These are phyloP conservation scores for Zygothrica quintamaculata DNA, from an alignment of 2,888 invertebrate genomes.

Conservation along the genomic window DNA sequence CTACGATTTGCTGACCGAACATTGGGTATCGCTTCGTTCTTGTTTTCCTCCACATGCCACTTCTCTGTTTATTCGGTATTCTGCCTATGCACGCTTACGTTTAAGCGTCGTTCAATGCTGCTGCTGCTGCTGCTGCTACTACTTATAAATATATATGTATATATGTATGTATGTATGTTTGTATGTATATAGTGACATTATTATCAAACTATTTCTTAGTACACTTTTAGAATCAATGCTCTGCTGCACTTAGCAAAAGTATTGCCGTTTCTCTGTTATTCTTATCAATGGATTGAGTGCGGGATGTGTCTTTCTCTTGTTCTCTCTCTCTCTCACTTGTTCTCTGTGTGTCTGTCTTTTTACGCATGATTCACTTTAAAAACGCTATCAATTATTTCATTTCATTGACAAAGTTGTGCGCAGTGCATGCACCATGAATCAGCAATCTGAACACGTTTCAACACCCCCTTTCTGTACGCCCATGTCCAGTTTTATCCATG, in stretches of 20 bases:
- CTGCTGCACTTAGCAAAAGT: slow-evolving; percentile 12
- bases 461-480: neutral
- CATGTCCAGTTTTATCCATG: slow-evolving; percentile 7
- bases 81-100: slow-evolving; percentile 57
- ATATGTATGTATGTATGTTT: neutral
- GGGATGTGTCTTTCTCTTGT: too few relatives aligned
- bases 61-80: slow-evolving; percentile 61
- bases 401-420: slow-evolving; percentile 72
- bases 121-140: too few relatives aligned
- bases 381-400: slow-evolving; percentile 64
- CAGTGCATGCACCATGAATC: slow-evolving; percentile 64
- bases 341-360: slow-evolving; percentile 18
- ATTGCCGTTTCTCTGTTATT: slow-evolving; percentile 13
- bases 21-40: slow-evolving; percentile 56
- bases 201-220: neutral
- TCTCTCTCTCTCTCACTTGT: too few relatives aligned
- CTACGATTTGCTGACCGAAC: slow-evolving; percentile 78
- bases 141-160: slow-evolving; percentile 5
- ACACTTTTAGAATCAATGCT: neutral
- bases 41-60: slow-evolving; percentile 44
- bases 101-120: slow-evolving; percentile 32
- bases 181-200: neutral
- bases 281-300: slow-evolving; percentile 45
- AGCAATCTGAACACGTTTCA: too few relatives aligned
- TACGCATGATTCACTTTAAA: slow-evolving; percentile 74